Evolutionary conservation across 2,113 vertebrate species (phyloP), one percentile per base, ranked within the genome.

Genomic region (Corapipo altera): DNA sequence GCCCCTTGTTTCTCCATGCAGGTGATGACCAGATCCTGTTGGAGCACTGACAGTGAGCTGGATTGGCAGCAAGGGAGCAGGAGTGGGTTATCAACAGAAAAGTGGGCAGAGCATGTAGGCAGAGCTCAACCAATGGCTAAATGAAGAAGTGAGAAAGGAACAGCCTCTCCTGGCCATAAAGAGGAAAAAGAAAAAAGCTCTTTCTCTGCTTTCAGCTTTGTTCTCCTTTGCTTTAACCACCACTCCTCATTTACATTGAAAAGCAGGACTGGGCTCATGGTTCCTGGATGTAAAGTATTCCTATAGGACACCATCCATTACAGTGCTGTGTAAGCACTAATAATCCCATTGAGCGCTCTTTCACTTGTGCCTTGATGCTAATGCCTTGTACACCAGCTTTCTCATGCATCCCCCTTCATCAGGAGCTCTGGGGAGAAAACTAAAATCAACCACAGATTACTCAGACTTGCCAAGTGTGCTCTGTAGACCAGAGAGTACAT

Each of bases 361-460:
- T 90, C 89, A 55, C 82, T 94, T 88, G 91, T 83, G 78, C 72
- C 82, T 64, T 39, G 59, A 80, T 88, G 89, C 75, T 95, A 96
- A 96, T 96, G 82, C 75, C 78, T 91, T 44, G 28, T 28, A 15
- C 59, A 62, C 33, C 39, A 35, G 35, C 71, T 95, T 94, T 46
- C 91, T 91, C 93, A 97, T 94, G 89, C 88, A 57, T 80, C 55
- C 19, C 39, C 43, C 51, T 91, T 91, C 78, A 32, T 2, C 9
- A 3, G 54, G 64, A 95, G 71, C 96, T 96, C 93, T 88, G 88
- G 82, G 87, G 75, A 93, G 82, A 90, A 90, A 90, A 44, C 90
- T 83, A 16, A 91, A 91, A 94, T 93, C 91, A 96, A 55, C 67
- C 91, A 86, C 82, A 95, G 91, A 77, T 96, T 91, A 93, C 85